Percentiles rank a stretch among this genome's conserved stretches.
Evolutionary conservation across 2,888 invertebrate genomes (phyloP).

Genomic region (Eupithecia subfuscata): DNA sequence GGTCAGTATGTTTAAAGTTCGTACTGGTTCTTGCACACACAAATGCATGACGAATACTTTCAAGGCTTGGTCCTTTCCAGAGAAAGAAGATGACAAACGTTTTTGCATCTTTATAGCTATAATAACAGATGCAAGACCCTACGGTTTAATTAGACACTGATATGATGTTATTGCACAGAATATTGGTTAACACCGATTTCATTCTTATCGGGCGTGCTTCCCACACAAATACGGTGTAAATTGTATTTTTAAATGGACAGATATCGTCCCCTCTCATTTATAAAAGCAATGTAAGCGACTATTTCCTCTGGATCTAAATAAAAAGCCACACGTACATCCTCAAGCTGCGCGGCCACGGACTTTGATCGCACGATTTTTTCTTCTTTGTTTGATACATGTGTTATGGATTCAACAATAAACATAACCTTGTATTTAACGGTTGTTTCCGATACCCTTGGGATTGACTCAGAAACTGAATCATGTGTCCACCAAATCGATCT

Average conservation of each 20-base stretch:
- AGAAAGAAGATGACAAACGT: not conserved
- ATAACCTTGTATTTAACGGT: not conserved
- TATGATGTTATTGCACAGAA: not conserved
- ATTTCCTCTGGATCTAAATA: slow-evolving; percentile 32
- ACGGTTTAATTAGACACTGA: not conserved
- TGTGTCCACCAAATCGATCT: slow-evolving; percentile 1
- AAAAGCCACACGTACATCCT: slow-evolving; percentile 25
- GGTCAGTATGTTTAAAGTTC: not conserved
- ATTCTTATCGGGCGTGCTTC: not conserved
- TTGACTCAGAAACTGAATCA: slow-evolving; percentile 5
- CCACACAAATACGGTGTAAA: slow-evolving; percentile 4
- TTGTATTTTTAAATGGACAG: slow-evolving; percentile 60
- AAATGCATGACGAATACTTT: not conserved
- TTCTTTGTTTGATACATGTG: slow-evolving; percentile 20
- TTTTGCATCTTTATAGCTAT: not conserved
- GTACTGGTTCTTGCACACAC: not conserved
- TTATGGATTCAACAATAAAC: slow-evolving; percentile 19
- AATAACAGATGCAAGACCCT: not conserved
- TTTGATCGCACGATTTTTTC: slow-evolving; percentile 19
- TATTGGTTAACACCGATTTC: not conserved
- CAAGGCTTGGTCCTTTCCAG: not conserved
- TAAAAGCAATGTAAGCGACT: slow-evolving; percentile 34
- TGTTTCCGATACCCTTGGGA: not conserved
- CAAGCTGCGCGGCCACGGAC: not conserved
- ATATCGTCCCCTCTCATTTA: slow-evolving; percentile 48